Evolutionary conservation across 2,888 invertebrate genomes (phyloP).

Genomic region (Sturmia bella): DNA sequence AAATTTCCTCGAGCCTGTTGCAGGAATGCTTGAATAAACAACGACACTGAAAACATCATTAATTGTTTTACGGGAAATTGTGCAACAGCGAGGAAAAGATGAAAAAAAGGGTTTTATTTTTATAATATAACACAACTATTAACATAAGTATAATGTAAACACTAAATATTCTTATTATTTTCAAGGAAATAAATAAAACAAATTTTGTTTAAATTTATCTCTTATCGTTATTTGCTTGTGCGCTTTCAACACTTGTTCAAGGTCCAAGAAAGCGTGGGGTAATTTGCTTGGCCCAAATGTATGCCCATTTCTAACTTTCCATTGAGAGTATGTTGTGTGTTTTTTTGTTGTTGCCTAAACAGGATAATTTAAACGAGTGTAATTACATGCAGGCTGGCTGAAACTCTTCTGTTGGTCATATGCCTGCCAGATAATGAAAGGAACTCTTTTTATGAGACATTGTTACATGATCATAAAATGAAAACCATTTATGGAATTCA

Average conservation of each 20-base stretch:
- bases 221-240: constrained; percentile 36
- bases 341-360: neutral
- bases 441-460: constrained; percentile 16
- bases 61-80: constrained; percentile 20
- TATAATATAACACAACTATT: constrained; percentile 8
- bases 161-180: constrained; percentile 46
- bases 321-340: too few relatives aligned
- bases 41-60: constrained; percentile 3
- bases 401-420: constrained; percentile 1
- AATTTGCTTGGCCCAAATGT: neutral
- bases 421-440: constrained; percentile 10
- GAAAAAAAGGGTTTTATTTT: constrained; percentile 11
- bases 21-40: constrained; percentile 16
- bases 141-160: constrained; percentile 9
- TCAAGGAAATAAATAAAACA: constrained; percentile 29
- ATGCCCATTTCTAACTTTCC: neutral
- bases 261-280: constrained; percentile 43
- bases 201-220: constrained; percentile 37
- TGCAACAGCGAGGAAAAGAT: constrained; percentile 6
- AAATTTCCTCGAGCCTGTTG: constrained; percentile 39
- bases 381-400: constrained; percentile 22
- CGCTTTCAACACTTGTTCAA: constrained; percentile 64
- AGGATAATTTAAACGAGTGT: constrained; percentile 36
- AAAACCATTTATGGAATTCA: constrained; percentile 37
- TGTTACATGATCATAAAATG: constrained; percentile 5